These are phyloP conservation scores for Damaliscus lunatus DNA, from an alignment of 2,113 vertebrate species.

Conservation along the genomic window DNA sequence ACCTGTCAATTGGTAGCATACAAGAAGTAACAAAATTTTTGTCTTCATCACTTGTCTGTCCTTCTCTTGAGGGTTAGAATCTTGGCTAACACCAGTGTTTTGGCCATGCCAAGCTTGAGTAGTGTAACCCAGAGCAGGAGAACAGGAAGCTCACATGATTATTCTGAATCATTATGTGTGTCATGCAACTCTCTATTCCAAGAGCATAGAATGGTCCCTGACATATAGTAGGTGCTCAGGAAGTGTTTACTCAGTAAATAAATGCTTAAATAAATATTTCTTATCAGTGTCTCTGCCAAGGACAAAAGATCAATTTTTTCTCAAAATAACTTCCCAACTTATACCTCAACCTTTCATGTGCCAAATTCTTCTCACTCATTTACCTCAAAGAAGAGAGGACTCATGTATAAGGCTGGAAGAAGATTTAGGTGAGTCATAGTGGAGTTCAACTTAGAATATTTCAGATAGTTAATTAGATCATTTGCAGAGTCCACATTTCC, in stretches of 20 bases:
- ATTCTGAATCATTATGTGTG: background rate
- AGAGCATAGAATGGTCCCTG: background rate
- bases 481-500: background rate
- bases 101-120: background rate
- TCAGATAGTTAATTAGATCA: background rate
- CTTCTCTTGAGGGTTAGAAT: background rate
- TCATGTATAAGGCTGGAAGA: background rate
- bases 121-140: background rate
- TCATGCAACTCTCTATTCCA: background rate
- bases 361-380: background rate
- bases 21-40: background rate
- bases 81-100: background rate
- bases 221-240: background rate
- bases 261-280: constrained; percentile 26
- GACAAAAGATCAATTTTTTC: background rate
- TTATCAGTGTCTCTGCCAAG: background rate
- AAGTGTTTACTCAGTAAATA: constrained; percentile 36
- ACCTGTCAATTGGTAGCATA: background rate
- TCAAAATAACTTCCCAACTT: background rate
- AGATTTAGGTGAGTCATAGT: background rate
- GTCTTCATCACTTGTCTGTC: background rate
- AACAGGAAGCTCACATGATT: background rate
- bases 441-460: background rate
- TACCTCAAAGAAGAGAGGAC: background rate
- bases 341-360: background rate